Evolutionary conservation across 2,113 vertebrate genomes (phyloP).

Genomic region (Psammodynastes pulverulentus): DNA sequence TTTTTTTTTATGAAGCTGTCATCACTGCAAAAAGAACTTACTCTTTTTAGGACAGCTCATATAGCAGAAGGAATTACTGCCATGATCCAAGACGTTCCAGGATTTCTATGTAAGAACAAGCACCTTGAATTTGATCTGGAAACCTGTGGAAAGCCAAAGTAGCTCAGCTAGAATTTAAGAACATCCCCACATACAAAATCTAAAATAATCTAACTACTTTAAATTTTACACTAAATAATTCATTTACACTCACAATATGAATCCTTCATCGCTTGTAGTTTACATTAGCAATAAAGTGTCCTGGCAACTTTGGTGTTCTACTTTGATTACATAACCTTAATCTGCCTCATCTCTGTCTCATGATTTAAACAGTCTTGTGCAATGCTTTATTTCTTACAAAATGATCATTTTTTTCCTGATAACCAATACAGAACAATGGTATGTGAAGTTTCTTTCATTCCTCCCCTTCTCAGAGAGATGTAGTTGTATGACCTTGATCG

Average conservation of each 20-base stretch:
- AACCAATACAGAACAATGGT: not conserved
- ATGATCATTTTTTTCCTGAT: not conserved
- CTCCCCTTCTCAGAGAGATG: not conserved
- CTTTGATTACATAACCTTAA: not conserved
- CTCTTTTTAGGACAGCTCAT: not conserved
- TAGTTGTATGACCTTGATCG: not conserved
- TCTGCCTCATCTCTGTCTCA: not conserved
- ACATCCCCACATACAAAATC: not conserved
- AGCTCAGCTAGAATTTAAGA: not conserved
- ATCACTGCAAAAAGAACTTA: not conserved
- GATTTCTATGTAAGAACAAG: not conserved
- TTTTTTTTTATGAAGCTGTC: not conserved
- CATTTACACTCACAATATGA: not conserved
- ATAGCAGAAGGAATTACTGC: not conserved
- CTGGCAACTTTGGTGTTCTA: not conserved
- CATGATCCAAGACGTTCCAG: not conserved
- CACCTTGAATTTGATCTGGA: not conserved
- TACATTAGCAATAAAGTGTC: not conserved
- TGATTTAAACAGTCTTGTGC: not conserved
- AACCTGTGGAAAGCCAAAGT: not conserved
- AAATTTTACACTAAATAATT: not conserved
- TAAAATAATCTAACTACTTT: not conserved
- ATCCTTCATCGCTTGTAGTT: not conserved
- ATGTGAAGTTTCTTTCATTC: not conserved
- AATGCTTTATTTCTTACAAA: not conserved